Conservation (phyloP, 2,113 vertebrate species). For the Crotalus helleri region DNA sequence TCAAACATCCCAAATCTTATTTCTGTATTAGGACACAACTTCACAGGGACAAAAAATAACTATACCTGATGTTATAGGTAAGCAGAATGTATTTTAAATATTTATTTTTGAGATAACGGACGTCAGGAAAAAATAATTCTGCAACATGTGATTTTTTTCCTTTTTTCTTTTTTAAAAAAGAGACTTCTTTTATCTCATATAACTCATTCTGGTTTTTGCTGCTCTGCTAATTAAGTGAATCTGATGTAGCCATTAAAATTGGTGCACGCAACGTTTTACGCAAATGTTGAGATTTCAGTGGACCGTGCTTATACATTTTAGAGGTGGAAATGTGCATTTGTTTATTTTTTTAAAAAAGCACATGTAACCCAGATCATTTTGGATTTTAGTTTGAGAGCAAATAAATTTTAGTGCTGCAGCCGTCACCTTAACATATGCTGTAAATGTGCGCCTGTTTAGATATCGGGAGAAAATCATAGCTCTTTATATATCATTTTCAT, state of each 20-base stretch:
- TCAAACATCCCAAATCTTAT: background rate
- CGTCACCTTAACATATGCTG: background rate
- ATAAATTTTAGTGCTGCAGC: background rate
- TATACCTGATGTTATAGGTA: background rate
- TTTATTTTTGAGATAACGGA: background rate
- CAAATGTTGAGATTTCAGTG: background rate
- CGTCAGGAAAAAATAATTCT: background rate
- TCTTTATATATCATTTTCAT: background rate
- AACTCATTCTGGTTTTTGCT: background rate
- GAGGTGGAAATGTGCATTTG: background rate
- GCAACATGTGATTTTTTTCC: background rate
- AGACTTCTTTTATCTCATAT: background rate
- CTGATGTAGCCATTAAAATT: background rate
- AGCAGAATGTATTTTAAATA: background rate
- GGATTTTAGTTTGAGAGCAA: background rate
- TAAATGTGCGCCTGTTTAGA: background rate
- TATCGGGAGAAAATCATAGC: background rate
- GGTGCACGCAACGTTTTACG: background rate
- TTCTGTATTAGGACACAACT: background rate
- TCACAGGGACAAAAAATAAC: background rate
- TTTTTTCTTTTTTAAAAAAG: background rate
- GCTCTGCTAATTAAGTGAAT: background rate
- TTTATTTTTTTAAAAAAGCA: background rate
- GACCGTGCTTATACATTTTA: background rate
- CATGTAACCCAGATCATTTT: background rate